Evolutionary conservation across 1,140 invertebrate genomes (phyloP).

Genomic region (Heliconius hewitsoni): DNA sequence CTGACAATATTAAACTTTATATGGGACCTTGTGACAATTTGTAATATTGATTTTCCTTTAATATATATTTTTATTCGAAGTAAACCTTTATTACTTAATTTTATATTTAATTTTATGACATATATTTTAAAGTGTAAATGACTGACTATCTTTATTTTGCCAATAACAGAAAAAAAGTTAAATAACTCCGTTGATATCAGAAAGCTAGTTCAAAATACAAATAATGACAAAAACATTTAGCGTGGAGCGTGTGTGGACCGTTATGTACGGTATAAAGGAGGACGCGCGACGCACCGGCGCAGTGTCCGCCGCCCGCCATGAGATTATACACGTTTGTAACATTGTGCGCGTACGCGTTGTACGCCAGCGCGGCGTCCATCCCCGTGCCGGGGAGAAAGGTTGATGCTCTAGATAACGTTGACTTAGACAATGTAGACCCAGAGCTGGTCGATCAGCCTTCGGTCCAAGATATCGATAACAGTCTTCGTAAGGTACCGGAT

Average conservation of each 20-base stretch:
- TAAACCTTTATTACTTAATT: not conserved
- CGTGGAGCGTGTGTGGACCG: conserved; percentile 53
- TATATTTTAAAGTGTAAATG: not conserved
- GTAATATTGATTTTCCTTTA: not conserved
- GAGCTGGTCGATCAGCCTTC: conserved; percentile 48
- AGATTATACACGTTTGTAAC: conserved; percentile 57
- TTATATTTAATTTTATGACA: not conserved
- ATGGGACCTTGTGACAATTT: not conserved
- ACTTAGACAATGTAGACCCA: conserved; percentile 54
- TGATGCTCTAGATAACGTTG: conserved; percentile 47
- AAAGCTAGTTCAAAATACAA: conserved; percentile 56
- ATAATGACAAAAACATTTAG: conserved; percentile 72
- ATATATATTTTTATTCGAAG: not conserved
- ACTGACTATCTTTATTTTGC: not conserved
- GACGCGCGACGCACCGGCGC: conserved; percentile 42
- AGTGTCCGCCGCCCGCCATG: conserved; percentile 63
- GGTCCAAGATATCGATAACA: conserved; percentile 56
- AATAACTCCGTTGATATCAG: not conserved
- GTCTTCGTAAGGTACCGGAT: conserved; percentile 44
- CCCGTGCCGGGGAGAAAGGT: conserved; percentile 46
- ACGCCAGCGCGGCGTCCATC: conserved; percentile 59
- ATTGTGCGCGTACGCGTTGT: conserved; percentile 44
- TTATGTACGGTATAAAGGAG: conserved; percentile 68
- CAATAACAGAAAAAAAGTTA: not conserved
- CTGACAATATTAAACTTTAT: conserved; percentile 7